Base-by-base conservation (phyloP, 1,140 invertebrate species). In the Tetramorium simillimum region DNA sequence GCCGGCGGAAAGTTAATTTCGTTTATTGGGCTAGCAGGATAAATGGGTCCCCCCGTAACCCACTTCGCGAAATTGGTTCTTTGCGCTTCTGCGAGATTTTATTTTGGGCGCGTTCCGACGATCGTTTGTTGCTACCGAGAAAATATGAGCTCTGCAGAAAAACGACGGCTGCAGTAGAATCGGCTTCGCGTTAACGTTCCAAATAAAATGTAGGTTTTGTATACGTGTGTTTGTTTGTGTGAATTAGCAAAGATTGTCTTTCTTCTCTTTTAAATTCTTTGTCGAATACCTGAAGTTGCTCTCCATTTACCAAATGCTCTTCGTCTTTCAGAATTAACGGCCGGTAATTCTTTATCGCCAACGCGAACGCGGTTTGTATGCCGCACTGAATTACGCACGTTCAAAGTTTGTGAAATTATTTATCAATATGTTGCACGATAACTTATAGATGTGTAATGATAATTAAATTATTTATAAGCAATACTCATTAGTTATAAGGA, bases 1-100 rank as follows among this genome's bases (percentile, higher is more conserved):
- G 40, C 69, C 89, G 81, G 81, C 91, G 76, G 81, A 87, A 91
- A 90, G 91, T 91, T 91, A 92, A 92, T 92, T 91, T 92, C 80
- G 91, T 90, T 91, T 89, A 91, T 88, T 86, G 86, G 72, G 65
- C 43, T 43, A 80, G 78, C 37, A 67, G 46, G 49, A 33, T 16
- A 60, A 40, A 24, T 14, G 53, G 9, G n/a, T 80, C 72, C 33
- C 49, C 28, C 60, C 33, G 77, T 58, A 86, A 76, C 62, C 76
- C 62, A 81, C 75, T 69, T 84, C 40, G 72, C 65, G 65, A 72
- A 43, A 75, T 84, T 77, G 56, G 85, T 90, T 88, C 85, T 87
- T 88, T 70, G 80, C 43, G 81, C 56, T 81, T 91, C 75, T 75
- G 46, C 72, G 78, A 90, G 85, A 88, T 87, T 91, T 92, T 91